Conservation (phyloP, 2,113 vertebrate genomes). For the Copsychus sechellarum region DNA sequence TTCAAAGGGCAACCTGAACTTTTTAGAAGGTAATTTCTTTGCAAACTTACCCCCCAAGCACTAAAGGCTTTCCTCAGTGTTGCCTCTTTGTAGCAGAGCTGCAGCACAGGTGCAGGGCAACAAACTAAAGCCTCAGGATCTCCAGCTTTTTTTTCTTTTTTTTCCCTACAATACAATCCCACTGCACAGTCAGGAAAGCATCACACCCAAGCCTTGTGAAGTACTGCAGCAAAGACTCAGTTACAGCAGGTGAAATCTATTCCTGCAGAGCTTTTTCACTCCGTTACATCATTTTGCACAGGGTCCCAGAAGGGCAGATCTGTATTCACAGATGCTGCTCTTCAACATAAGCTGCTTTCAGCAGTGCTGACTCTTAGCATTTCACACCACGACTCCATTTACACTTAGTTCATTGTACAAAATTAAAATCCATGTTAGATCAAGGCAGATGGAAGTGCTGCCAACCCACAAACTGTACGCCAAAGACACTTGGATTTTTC, state of each 20-base stretch:
- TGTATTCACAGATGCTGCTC: constrained; percentile 8
- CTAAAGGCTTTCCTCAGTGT: background rate
- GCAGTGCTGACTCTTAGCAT: background rate
- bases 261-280: constrained; percentile 70
- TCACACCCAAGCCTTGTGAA: background rate
- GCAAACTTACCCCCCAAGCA: constrained; percentile 33
- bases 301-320: constrained; percentile 70
- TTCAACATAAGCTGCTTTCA: background rate
- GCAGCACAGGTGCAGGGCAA: background rate
- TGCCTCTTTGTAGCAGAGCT: background rate
- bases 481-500: background rate
- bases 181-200: background rate
- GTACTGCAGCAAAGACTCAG: background rate
- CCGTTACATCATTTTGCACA: constrained; percentile 79
- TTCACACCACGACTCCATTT: constrained; percentile 21
- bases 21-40: background rate
- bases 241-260: background rate
- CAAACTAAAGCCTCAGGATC: background rate
- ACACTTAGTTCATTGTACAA: background rate
- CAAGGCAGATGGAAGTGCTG: background rate
- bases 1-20: background rate
- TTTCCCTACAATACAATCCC: background rate
- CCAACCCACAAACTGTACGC: background rate
- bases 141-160: background rate
- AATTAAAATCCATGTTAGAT: background rate